Evolutionary conservation across 2,797 vertebrate genomes (phyloP), one percentile per base, ranked within the genome.

Genomic region (Adelosebastes latens): DNA sequence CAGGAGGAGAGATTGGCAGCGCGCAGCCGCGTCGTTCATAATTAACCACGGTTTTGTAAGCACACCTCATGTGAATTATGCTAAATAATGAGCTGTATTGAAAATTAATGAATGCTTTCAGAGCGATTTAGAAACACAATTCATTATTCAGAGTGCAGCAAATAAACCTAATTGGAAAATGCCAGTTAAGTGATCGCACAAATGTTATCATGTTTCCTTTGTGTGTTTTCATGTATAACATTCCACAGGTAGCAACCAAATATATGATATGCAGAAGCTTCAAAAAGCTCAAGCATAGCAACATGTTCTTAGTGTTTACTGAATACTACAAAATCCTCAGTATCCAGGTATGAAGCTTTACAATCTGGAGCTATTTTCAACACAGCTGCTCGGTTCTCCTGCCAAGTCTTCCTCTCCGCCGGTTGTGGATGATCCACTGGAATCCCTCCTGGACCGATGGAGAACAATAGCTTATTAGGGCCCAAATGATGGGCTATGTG

Each of bases 81-180:
- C 77, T 85, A 85, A 90, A 90, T 87, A 85, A 89, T 87, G 73
- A 84, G 79, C 77, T 71, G 67, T 72, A 81, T 31, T 83, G 77
- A 69, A 80, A 85, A 79, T 80, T 29, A 87, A 87, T 86, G 39
- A 83, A 79, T 61, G 56, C 60, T 75, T 88, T 84, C 55, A 79
- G 34, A 87, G 53, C 80, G 83, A 87, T 89, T 86, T 75, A 65
- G 80, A 80, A 64, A 53, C 64, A 46, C 29, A 58, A 81, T 89
- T 85, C 52, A 85, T 89, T 67, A 80, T 84, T 82, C 77, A 80
- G 31, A 71, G 32, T 69, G 49, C 25, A 67, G 67, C 62, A 83
- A 79, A 83, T 76, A 65, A 75, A 75, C 18, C 65, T 62, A 82
- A 91, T 62, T 78, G 64, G 20, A 53, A 53, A 85, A 64, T 3